Evolutionary conservation across 2,888 invertebrate genomes (phyloP).

Genomic region (Copidosoma aretas): DNA sequence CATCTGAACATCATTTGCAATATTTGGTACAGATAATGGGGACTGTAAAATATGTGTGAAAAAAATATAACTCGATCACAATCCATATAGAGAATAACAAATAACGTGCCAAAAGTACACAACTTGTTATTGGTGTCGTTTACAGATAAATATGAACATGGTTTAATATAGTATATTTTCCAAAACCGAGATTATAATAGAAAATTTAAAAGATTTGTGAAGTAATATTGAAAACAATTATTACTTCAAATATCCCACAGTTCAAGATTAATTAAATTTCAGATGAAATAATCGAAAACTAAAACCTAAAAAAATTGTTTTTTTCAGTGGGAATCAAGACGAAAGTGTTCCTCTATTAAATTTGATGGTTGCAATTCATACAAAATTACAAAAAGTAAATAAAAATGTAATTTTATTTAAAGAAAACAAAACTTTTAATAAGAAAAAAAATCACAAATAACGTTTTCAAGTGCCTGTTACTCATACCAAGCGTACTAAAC

Average conservation of each 20-base stretch:
- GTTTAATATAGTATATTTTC: slow-evolving; percentile 1
- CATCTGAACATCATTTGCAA: slow-evolving; percentile 15
- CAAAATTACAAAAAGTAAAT: no score
- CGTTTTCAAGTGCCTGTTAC: no score
- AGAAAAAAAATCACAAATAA: no score
- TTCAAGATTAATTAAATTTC: slow-evolving; percentile 19
- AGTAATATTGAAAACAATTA: slow-evolving; percentile 26
- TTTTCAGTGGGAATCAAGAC: no score
- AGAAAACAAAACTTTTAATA: no score
- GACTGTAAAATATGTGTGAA: slow-evolving; percentile 34
- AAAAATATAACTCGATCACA: slow-evolving; percentile 36
- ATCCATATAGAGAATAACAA: slow-evolving; percentile 23
- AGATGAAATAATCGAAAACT: slow-evolving; percentile 28
- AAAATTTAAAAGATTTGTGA: slow-evolving; percentile 20
- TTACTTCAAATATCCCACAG: slow-evolving; percentile 26
- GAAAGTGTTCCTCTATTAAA: no score
- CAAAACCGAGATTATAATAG: background rate
- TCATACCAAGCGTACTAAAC: no score
- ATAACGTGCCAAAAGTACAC: slow-evolving; percentile 26
- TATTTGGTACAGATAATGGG: slow-evolving; percentile 31
- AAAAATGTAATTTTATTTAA: no score
- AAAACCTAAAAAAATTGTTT: slow-evolving; percentile 10
- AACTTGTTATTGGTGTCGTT: slow-evolving; percentile 26
- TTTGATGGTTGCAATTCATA: no score
- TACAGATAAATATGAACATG: slow-evolving; percentile 19